These are phyloP conservation scores for Engystomops pustulosus DNA, from an alignment of 2,113 vertebrate species.

Conservation along the genomic window DNA sequence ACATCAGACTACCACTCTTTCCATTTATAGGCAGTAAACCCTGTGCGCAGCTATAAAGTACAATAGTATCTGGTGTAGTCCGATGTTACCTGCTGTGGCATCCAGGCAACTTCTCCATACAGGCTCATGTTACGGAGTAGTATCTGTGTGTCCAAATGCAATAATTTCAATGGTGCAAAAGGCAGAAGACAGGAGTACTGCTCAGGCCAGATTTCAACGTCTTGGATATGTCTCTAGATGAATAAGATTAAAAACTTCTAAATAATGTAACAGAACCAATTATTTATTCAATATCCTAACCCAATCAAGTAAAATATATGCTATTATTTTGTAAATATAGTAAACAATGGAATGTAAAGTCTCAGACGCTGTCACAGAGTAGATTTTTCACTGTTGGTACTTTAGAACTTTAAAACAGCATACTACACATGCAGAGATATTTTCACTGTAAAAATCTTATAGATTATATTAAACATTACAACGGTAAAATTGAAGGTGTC, in stretches of 20 bases:
- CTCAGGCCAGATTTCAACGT: conserved; percentile 65
- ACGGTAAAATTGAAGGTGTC: too few species aligned
- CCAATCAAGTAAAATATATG: too few species aligned
- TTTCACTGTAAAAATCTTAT: too few species aligned
- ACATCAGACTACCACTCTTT: too few species aligned
- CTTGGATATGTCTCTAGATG: conserved; percentile 33
- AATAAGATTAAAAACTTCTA: not conserved
- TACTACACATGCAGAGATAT: too few species aligned
- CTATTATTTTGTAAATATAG: not conserved
- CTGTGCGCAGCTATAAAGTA: not conserved
- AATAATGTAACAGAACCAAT: not conserved
- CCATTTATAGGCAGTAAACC: too few species aligned
- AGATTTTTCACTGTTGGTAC: too few species aligned
- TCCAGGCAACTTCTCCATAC: conserved; percentile 77
- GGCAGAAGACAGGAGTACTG: conserved; percentile 79
- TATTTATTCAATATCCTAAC: too few species aligned
- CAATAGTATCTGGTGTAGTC: not conserved
- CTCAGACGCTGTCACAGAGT: too few species aligned
- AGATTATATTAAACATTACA: too few species aligned
- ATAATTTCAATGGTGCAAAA: conserved; percentile 79
- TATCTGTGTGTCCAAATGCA: conserved; percentile 69
- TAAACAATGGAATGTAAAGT: too few species aligned
- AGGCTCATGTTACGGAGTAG: conserved; percentile 69
- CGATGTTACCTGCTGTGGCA: conserved; percentile 81
- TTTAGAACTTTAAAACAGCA: too few species aligned